Evolutionary conservation across 1,140 invertebrate genomes (phyloP).

Genomic region (Drosophila watanabei): DNA sequence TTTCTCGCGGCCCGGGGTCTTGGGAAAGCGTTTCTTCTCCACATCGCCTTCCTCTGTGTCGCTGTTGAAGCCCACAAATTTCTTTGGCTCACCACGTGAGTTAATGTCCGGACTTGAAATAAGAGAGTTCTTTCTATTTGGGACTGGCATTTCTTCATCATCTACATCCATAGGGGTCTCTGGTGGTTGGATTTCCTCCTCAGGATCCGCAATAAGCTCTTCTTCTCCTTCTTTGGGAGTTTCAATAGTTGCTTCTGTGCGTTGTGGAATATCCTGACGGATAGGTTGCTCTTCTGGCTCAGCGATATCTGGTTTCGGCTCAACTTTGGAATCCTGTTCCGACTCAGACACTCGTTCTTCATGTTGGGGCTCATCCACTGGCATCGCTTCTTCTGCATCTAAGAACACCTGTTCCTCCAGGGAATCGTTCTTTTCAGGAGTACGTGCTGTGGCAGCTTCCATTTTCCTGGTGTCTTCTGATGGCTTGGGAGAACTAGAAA

Average conservation of each 20-base stretch:
- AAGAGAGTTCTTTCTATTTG: background rate
- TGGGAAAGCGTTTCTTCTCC: constrained; percentile 58
- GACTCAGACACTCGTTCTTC: background rate
- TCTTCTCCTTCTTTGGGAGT: background rate
- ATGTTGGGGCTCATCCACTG: background rate
- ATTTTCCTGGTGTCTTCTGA: background rate
- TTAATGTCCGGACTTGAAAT: background rate
- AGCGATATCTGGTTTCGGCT: background rate
- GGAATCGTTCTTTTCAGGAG: constrained; percentile 7
- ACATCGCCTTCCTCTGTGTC: background rate
- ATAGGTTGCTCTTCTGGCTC: background rate
- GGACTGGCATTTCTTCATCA: background rate
- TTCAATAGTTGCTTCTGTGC: background rate
- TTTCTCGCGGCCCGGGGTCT: constrained; percentile 61
- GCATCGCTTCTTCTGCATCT: constrained; percentile 3
- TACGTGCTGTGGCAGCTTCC: background rate
- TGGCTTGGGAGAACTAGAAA: too few relatives aligned
- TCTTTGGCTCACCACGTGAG: constrained; percentile 12
- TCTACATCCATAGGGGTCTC: background rate
- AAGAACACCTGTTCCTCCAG: constrained; percentile 12
- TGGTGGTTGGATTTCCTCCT: background rate
- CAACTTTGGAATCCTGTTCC: background rate
- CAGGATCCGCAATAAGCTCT: background rate
- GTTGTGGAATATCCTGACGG: background rate
- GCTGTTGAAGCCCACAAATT: constrained; percentile 46